phyloP scores from a whole-genome alignment of 37 sponge, comb jelly and placozoan genomes.

The Eunapius fragilis region DNA sequence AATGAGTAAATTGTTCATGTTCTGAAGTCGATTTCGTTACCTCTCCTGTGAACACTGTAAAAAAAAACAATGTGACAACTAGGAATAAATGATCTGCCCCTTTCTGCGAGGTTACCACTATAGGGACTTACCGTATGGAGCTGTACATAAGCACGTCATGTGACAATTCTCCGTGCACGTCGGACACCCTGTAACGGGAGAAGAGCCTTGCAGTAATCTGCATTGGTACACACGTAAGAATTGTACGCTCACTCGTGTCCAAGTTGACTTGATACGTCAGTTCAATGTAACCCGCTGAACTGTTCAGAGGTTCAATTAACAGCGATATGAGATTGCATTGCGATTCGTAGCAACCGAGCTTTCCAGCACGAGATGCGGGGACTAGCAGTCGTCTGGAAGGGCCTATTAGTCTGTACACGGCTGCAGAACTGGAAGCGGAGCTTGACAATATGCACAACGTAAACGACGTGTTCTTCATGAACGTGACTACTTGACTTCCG shows the following conservation, averaged over 20 bases:
- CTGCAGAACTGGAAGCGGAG: constrained; percentile 1
- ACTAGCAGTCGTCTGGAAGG: neutral
- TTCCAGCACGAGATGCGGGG: neutral
- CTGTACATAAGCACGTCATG: constrained; percentile 20
- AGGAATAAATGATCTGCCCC: too few relatives aligned
- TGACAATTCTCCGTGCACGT: constrained; percentile 30
- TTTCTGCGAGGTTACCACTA: neutral
- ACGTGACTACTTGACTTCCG: neutral
- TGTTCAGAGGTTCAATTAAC: neutral
- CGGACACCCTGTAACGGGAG: constrained; percentile 37
- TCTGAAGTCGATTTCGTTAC: neutral
- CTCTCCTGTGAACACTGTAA: constrained; percentile 29
- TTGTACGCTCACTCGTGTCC: neutral
- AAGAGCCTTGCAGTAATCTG: too few relatives aligned
- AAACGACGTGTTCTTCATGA: neutral
- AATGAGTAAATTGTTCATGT: constrained; percentile 9
- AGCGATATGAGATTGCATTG: constrained; percentile 35
- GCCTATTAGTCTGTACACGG: constrained; percentile 18
- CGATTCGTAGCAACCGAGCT: constrained; percentile 23
- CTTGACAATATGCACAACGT: neutral
- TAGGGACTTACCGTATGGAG: constrained; percentile 17
- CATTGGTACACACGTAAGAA: too few relatives aligned
- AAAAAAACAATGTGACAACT: too few relatives aligned
- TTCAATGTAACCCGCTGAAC: neutral
- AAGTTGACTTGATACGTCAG: neutral